These are phyloP conservation scores for Takifugu ocellatus DNA, from an alignment of 2,797 vertebrate genomes.

Conservation along the genomic window DNA sequence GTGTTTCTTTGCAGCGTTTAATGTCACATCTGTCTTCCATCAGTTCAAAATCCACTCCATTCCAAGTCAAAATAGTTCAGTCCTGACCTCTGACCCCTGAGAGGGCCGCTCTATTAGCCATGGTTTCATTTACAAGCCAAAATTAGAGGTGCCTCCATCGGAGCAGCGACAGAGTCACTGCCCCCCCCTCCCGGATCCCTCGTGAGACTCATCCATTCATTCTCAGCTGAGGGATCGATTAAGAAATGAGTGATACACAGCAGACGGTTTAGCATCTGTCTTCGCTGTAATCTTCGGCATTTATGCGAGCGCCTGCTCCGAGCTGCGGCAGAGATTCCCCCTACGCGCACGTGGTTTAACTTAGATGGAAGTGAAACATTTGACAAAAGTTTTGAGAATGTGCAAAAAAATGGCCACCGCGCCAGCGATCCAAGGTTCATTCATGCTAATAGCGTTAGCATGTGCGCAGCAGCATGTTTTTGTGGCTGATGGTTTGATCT, in stretches of 20 bases:
- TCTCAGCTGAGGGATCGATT: slow-evolving; percentile 41
- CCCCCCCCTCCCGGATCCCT: slow-evolving; percentile 17
- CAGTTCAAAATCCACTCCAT: neutral
- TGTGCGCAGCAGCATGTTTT: no score
- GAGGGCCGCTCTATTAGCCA: slow-evolving; percentile 58
- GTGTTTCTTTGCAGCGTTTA: no score
- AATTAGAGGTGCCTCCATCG: slow-evolving; percentile 47
- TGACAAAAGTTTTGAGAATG: no score
- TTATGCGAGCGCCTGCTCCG: slow-evolving; percentile 8
- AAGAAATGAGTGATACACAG: slow-evolving; percentile 38
- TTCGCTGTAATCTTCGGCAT: slow-evolving; percentile 17
- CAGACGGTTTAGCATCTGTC: slow-evolving; percentile 21
- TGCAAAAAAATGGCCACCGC: no score
- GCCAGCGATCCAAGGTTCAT: no score
- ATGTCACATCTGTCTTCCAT: slow-evolving; percentile 35
- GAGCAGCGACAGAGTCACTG: slow-evolving; percentile 23
- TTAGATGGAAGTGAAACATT: no score
- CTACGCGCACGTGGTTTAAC: neutral
- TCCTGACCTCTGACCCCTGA: slow-evolving; percentile 51
- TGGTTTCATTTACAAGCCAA: slow-evolving; percentile 53
- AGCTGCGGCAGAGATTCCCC: neutral
- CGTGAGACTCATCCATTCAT: slow-evolving; percentile 30
- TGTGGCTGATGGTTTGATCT: no score
- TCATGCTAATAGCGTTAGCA: no score
- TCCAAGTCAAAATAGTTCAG: slow-evolving; percentile 34